Percentiles rank a stretch among this genome's conserved stretches.
Conservation (phyloP, 2,113 vertebrate species). For the Pimephales promelas region DNA sequence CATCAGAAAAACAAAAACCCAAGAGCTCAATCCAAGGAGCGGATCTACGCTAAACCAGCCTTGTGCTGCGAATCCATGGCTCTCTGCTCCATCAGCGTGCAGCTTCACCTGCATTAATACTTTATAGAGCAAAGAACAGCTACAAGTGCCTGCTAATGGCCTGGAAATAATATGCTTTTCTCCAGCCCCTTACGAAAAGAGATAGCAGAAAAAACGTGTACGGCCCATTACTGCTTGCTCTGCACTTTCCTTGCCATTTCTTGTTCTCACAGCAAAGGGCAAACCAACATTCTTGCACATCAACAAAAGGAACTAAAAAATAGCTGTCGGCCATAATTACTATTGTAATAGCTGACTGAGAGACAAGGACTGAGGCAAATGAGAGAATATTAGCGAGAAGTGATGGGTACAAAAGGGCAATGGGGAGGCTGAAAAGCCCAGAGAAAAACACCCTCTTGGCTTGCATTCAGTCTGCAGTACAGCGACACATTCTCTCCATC, state of each 20-base stretch:
- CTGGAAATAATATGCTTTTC: constrained; percentile 58
- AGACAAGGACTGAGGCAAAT: constrained; percentile 25
- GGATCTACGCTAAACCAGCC: background rate
- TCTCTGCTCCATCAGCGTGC: constrained; percentile 24
- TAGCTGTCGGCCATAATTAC: constrained; percentile 39
- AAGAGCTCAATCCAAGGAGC: background rate
- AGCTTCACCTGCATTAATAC: constrained; percentile 43
- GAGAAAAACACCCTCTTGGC: background rate
- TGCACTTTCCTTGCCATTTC: constrained; percentile 27
- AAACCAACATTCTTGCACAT: constrained; percentile 40
- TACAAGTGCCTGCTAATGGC: constrained; percentile 54
- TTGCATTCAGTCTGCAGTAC: background rate
- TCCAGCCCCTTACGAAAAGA: constrained; percentile 29
- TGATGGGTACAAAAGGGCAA: constrained; percentile 31
- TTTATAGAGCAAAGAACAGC: constrained; percentile 45
- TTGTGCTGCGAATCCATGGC: constrained; percentile 37
- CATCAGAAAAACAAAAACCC: background rate
- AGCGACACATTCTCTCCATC: background rate
- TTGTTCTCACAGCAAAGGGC: constrained; percentile 32
- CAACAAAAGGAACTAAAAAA: constrained; percentile 41
- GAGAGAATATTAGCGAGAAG: constrained; percentile 32
- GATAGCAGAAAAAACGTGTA: background rate
- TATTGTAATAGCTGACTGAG: constrained; percentile 41
- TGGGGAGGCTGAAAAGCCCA: constrained; percentile 23
- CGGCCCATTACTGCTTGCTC: constrained; percentile 35